Percentiles rank a stretch among this genome's conserved stretches.
phyloP scores from a whole-genome alignment of 2,113 vertebrate genomes.

The Leptocoma aspasia region DNA sequence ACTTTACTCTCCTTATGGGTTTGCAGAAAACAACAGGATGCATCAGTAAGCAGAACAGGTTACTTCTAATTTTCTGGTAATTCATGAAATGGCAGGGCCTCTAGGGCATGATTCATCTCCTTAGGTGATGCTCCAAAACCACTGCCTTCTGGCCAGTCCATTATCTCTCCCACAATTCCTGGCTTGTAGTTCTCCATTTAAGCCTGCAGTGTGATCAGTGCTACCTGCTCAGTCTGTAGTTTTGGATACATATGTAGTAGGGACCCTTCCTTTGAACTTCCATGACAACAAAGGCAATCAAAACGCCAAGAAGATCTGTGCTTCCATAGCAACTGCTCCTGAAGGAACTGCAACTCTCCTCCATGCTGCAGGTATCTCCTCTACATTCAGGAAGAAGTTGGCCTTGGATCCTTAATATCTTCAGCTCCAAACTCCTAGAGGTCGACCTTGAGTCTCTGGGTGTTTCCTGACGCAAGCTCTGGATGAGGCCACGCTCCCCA shows the following conservation, averaged over 20 bases:
- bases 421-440: background rate
- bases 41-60: background rate
- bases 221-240: no score
- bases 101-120: background rate
- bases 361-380: background rate
- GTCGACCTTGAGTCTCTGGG: accelerated
- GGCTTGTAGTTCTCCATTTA: background rate
- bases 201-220: background rate
- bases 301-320: background rate
- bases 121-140: background rate
- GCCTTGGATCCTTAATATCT: background rate
- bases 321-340: background rate
- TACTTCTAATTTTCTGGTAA: background rate
- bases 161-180: background rate
- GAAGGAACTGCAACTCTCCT: background rate
- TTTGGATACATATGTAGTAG: background rate
- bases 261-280: background rate
- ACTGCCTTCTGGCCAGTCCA: background rate
- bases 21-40: background rate
- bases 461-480: background rate
- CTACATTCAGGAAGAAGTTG: background rate
- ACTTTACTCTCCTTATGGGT: background rate
- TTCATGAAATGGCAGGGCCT: background rate
- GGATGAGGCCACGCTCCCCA: background rate
- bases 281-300: background rate